These are phyloP conservation scores for Anadara kagoshimensis DNA, from an alignment of 1,140 invertebrate genomes.

Conservation along the genomic window DNA sequence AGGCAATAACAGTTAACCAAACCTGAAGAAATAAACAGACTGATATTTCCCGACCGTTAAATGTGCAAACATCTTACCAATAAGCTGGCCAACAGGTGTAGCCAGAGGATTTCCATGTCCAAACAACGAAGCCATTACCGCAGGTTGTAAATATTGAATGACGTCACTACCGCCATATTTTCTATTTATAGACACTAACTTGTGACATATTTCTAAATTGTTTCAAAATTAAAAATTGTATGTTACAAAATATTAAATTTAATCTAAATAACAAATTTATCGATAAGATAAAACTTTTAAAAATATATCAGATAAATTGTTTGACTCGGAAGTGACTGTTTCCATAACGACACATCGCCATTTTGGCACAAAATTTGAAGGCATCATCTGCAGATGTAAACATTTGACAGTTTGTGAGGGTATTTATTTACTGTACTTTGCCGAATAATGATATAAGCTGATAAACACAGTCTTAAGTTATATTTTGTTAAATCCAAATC, in stretches of 20 bases:
- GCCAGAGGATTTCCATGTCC: conserved; percentile 91
- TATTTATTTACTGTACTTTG: no score
- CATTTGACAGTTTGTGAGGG: background rate
- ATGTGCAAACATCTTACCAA: conserved; percentile 81
- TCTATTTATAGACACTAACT: conserved; percentile 28
- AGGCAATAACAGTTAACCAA: background rate
- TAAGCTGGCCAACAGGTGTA: conserved; percentile 93
- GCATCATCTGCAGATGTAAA: conserved; percentile 13
- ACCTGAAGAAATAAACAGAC: background rate
- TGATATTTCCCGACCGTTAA: background rate
- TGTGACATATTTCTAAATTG: background rate
- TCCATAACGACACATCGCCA: conserved; percentile 19
- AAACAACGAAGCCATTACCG: conserved; percentile 76
- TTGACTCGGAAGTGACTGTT: conserved; percentile 8
- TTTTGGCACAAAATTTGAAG: conserved; percentile 26
- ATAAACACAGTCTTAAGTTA: no score
- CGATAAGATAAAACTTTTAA: no score
- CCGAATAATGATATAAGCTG: no score
- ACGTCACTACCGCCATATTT: conserved; percentile 29
- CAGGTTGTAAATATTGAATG: conserved; percentile 30
- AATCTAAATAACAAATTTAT: no score
- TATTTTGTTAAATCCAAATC: no score
- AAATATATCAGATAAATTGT: background rate
- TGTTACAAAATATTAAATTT: background rate
- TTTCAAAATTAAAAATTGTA: conserved; percentile 1